Evolutionary conservation across 1,140 invertebrate genomes (phyloP).

Genomic region (Trachelipus rathkii): DNA sequence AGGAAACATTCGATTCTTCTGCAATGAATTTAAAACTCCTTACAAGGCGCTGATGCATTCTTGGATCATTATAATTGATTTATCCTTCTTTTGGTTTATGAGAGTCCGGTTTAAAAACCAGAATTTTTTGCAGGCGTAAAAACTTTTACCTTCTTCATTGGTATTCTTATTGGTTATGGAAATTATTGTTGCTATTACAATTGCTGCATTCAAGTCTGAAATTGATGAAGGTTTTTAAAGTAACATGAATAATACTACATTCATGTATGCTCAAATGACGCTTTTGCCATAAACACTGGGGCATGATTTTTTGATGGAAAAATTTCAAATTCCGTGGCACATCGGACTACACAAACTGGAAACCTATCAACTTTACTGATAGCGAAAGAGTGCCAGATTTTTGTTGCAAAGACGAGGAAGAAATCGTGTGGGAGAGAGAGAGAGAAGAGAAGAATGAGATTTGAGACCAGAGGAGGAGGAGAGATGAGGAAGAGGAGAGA

Average conservation of each 20-base stretch:
- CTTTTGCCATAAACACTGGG: too few species aligned
- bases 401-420: constrained; percentile 32
- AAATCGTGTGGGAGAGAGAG: too few species aligned
- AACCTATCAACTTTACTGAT: background rate
- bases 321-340: constrained; percentile 45
- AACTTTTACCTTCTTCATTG: constrained; percentile 51
- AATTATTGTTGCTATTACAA: constrained; percentile 52
- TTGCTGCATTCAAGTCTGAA: constrained; percentile 35
- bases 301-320: background rate
- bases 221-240: constrained; percentile 29
- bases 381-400: constrained; percentile 29
- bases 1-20: too few species aligned
- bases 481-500: too few species aligned
- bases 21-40: too few species aligned
- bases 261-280: constrained; percentile 26
- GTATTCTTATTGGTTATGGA: constrained; percentile 52
- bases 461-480: too few species aligned
- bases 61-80: too few species aligned
- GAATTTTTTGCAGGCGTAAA: too few species aligned
- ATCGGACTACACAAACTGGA: constrained; percentile 33
- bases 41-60: too few species aligned
- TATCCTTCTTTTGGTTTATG: too few species aligned
- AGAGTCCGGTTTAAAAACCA: too few species aligned
- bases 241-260: constrained; percentile 36
- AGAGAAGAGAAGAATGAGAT: too few species aligned